A percentile compares a stretch with the other conserved stretches of the same genome.
Conservation (phyloP, 2,113 vertebrate species). For the Furnarius figulus region DNA sequence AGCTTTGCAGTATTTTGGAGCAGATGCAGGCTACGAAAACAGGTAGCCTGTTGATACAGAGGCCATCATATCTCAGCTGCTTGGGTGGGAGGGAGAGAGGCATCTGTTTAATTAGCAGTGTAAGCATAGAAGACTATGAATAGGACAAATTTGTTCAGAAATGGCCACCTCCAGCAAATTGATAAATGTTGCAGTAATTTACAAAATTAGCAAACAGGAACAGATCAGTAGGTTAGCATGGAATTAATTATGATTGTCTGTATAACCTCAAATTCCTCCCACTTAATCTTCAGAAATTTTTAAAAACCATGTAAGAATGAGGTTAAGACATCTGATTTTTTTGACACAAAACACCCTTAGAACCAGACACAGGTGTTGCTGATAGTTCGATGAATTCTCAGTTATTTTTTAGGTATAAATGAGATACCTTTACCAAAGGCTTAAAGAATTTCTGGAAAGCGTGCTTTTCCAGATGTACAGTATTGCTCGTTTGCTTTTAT, state of each 20-base stretch:
- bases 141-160: not conserved
- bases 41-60: not conserved
- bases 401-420: conserved; percentile 20
- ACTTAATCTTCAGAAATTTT: not conserved
- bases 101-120: not conserved
- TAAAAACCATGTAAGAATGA: not conserved
- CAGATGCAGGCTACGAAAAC: not conserved
- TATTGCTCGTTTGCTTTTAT: conserved; percentile 52
- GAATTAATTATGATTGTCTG: not conserved
- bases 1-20: not conserved
- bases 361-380: not conserved
- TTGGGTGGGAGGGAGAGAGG: not conserved
- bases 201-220: not conserved
- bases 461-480: conserved; percentile 2
- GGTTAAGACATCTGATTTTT: not conserved
- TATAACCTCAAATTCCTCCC: not conserved
- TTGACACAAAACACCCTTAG: not conserved
- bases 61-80: not conserved
- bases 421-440: not conserved
- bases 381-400: not conserved
- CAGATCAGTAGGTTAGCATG: not conserved
- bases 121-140: not conserved
- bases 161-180: not conserved
- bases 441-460: conserved; percentile 28
- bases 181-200: not conserved